Evolutionary conservation across 2,113 vertebrate genomes (phyloP).

Genomic region (Rhinogobius similis): DNA sequence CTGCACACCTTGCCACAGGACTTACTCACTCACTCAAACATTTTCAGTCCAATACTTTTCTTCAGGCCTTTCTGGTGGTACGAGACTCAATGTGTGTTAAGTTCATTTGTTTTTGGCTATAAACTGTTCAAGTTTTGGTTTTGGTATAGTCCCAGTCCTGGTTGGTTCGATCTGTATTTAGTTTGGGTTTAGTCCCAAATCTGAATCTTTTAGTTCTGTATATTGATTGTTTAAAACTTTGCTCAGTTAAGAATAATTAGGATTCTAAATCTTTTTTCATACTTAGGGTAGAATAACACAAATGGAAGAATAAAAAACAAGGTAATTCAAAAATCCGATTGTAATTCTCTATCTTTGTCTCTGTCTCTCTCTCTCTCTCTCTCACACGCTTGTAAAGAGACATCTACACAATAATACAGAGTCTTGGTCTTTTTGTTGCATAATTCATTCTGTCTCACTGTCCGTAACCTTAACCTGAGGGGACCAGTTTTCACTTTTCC

Average conservation of each 20-base stretch:
- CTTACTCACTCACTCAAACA: neutral
- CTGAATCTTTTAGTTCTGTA: too few relatives aligned
- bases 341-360: too few relatives aligned
- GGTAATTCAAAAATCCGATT: neutral
- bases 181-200: too few relatives aligned
- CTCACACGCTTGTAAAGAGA: neutral
- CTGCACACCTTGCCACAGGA: neutral
- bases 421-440: slow-evolving; percentile 48
- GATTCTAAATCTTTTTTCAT: too few relatives aligned
- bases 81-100: too few relatives aligned
- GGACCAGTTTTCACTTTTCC: slow-evolving; percentile 34
- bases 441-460: slow-evolving; percentile 61
- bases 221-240: too few relatives aligned
- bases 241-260: too few relatives aligned
- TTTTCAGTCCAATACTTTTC: neutral
- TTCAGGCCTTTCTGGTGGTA: neutral
- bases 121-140: too few relatives aligned
- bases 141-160: too few relatives aligned
- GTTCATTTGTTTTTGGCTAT: neutral
- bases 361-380: neutral
- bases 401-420: slow-evolving; percentile 33
- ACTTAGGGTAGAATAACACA: too few relatives aligned
- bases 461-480: slow-evolving; percentile 49
- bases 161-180: too few relatives aligned
- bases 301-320: too few relatives aligned